phyloP scores from a whole-genome alignment of 2,797 vertebrate genomes.

The Lagocephalus sceleratus region DNA sequence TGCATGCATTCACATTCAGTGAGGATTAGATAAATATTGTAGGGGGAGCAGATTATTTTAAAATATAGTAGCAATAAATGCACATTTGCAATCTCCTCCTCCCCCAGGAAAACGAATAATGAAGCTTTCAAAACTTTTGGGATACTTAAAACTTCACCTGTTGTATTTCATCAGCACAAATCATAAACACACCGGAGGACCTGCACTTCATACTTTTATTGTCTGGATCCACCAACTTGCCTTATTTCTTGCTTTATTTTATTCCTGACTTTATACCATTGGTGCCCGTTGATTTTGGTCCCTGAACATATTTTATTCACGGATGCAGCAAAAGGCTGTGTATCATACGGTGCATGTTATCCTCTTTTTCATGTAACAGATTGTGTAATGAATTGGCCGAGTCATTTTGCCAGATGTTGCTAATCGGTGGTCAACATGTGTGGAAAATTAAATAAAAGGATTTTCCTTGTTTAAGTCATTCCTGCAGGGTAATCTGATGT shows the following conservation, averaged over 20 bases:
- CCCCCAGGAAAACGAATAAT: conserved; percentile 36
- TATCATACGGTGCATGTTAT: background rate
- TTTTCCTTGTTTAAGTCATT: conserved; percentile 8
- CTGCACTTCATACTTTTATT: conserved; percentile 19
- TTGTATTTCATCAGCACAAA: conserved; percentile 45
- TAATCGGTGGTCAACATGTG: conserved; percentile 39
- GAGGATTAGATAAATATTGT: conserved; percentile 31
- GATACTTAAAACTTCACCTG: conserved; percentile 26
- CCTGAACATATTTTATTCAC: conserved; percentile 1
- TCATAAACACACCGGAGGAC: conserved; percentile 42
- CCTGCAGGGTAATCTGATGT: conserved; percentile 14
- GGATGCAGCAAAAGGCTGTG: background rate
- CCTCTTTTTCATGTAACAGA: conserved; percentile 1
- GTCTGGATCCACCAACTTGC: conserved; percentile 35
- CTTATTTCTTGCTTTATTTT: conserved; percentile 19
- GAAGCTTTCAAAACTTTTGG: conserved; percentile 23
- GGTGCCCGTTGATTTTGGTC: background rate
- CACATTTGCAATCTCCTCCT: conserved; percentile 24
- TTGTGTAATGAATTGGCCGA: background rate
- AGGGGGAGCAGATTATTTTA: conserved; percentile 27
- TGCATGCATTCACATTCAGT: background rate
- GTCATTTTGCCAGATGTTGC: conserved; percentile 11
- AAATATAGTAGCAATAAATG: conserved; percentile 23
- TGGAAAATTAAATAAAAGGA: conserved; percentile 30
- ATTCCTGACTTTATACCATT: conserved; percentile 21